Evolutionary conservation across 1,140 invertebrate species (phyloP).

Genomic region (Lucilia sericata): DNA sequence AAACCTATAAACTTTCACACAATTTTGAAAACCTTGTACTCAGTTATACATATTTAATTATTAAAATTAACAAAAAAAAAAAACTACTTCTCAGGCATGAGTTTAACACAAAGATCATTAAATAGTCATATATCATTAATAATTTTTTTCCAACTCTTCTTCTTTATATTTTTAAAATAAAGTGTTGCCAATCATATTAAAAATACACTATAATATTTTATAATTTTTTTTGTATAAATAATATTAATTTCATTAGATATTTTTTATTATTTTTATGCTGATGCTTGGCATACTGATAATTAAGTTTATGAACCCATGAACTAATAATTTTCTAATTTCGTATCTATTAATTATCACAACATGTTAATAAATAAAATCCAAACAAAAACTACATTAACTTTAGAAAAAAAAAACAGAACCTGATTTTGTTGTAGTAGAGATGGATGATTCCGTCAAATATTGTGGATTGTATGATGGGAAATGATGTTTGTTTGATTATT

Average conservation of each 20-base stretch:
- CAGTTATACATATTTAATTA: no score
- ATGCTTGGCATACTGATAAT: neutral
- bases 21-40: no score
- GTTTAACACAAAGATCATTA: constrained; percentile 29
- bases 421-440: neutral
- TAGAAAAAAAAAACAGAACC: neutral
- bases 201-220: neutral
- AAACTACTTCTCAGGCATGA: neutral
- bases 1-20: no score
- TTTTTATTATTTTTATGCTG: neutral
- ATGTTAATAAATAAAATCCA: neutral
- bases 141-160: neutral
- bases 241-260: constrained; percentile 3
- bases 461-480: neutral
- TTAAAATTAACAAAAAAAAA: neutral
- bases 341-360: constrained; percentile 18
- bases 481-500: neutral
- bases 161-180: neutral
- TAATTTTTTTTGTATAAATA: neutral
- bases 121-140: constrained; percentile 13
- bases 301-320: constrained; percentile 27
- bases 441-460: no score
- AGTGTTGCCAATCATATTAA: constrained; percentile 32
- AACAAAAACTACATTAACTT: neutral
- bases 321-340: constrained; percentile 14